Evolutionary conservation across 2,797 vertebrate species (phyloP), one percentile per base, ranked within the genome.

Genomic region (Hafferia zeledoni): DNA sequence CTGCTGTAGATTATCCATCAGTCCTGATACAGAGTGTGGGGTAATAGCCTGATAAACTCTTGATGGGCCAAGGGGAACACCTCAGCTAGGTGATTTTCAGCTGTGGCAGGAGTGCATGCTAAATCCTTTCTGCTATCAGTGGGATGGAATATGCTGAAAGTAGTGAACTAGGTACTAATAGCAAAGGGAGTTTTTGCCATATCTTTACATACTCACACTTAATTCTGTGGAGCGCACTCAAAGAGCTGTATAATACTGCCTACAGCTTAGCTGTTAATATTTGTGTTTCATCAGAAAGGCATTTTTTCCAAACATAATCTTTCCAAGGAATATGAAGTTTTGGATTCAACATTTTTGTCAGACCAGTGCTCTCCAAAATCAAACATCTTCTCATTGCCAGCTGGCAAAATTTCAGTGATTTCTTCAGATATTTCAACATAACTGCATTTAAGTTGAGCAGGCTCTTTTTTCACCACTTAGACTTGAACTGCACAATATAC

Each of bases 391-490:
- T 37, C 33, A 25, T 19, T 61, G 46, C 24, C 53, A 90, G 24
- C 27, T 86, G 65, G 65, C n/a, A 12, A 61, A 35, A 86, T 20
- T 43, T 61, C 74, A 86, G 41, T 5, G 24, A 37, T 89, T 92
- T 93, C 52, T 56, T 65, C n/a, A 57, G 59, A 33, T 70, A 77
- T 93, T 61, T 70, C 89, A 80, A 87, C 92, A 92, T 53, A 76
- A 43, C 4, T 74, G 14, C 24, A n/a, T 77, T 70, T 28, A 2
- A 56, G 37, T n/a, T 65, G 43, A 72, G 52, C 17, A 46, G 69
- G 17, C 13, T 57, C 43, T 84, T 33, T 16, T 8, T 39, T 27
- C 25, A 31, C 18, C 55, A n/a, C 4, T 22, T 22, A 17, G 10
- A 27, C 20, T 43, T 75, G 24, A 71, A 33, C 78, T 88, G 68